Evolutionary conservation across 2,888 invertebrate species (phyloP).

Genomic region (Lepeophtheirus nordmannii): DNA sequence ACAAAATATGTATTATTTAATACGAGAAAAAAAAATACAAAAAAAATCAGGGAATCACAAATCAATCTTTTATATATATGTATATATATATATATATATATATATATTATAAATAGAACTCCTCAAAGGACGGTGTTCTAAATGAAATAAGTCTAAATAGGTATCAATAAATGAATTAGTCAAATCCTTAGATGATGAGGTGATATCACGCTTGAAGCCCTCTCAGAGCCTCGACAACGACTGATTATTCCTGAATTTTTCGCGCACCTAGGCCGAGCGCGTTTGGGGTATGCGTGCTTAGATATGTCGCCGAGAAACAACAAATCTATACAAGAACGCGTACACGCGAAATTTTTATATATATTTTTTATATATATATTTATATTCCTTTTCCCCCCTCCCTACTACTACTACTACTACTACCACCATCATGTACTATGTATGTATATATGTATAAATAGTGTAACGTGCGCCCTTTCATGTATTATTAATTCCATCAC

Average conservation of each 20-base stretch:
- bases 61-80: not conserved
- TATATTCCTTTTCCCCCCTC: not conserved
- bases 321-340: not conserved
- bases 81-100: not conserved
- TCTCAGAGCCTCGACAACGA: slow-evolving; percentile 3
- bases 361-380: not conserved
- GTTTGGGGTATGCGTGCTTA: not conserved
- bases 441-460: not conserved
- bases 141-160: no score
- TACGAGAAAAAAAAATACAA: not conserved
- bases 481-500: slow-evolving; percentile 6
- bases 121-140: not conserved
- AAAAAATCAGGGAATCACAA: not conserved
- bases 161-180: no score
- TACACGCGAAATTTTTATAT: slow-evolving; percentile 4
- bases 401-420: not conserved
- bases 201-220: not conserved
- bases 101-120: not conserved
- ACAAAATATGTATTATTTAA: not conserved
- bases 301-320: no score
- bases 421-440: not conserved
- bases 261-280: slow-evolving; percentile 8
- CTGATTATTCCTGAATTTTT: not conserved
- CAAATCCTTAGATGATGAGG: no score
- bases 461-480: not conserved